Evolutionary conservation across 2,113 vertebrate genomes (phyloP).

Genomic region (Alligator sinensis): DNA sequence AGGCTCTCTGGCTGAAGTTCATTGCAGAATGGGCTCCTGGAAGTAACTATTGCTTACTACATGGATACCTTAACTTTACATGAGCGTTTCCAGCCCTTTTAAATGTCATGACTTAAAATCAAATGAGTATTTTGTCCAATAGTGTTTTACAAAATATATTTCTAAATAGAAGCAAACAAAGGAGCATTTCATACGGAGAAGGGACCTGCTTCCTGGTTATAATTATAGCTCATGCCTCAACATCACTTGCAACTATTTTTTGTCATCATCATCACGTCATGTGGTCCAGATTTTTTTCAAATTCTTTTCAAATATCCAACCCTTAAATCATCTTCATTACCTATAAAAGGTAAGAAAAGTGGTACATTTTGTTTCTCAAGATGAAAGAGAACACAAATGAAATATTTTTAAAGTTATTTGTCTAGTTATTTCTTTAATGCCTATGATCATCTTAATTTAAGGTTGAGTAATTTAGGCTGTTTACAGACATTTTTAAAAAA

Average conservation of each 20-base stretch:
- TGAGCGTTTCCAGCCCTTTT: conserved; percentile 18
- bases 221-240: background rate
- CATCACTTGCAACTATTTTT: background rate
- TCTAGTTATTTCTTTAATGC: background rate
- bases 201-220: background rate
- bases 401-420: background rate
- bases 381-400: background rate
- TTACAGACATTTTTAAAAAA: too few relatives aligned
- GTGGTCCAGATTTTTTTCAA: background rate
- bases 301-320: background rate
- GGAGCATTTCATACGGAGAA: conserved; percentile 2
- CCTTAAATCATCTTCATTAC: background rate
- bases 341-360: background rate
- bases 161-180: background rate
- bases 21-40: background rate
- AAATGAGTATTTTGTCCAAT: conserved; percentile 24
- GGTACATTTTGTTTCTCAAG: background rate
- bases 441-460: background rate
- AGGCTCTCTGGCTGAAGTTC: background rate
- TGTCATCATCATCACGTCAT: background rate
- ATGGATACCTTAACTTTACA: background rate
- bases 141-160: background rate
- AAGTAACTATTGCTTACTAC: background rate
- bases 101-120: background rate
- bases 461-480: background rate